Evolutionary conservation across 2,797 vertebrate species (phyloP), one percentile per base, ranked within the genome.

Genomic region (Harpagifer antarcticus): DNA sequence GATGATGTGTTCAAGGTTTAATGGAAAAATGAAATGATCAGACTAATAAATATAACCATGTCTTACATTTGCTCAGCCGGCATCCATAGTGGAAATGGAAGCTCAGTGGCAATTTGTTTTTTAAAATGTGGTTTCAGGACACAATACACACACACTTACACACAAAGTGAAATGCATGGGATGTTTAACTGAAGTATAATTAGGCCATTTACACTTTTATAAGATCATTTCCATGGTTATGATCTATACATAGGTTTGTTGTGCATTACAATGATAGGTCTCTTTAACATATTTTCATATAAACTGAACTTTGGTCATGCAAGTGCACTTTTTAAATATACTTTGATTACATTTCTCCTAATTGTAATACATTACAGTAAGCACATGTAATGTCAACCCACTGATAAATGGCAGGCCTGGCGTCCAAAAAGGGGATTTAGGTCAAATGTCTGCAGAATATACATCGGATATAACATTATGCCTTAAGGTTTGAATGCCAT

Each of bases 401-500:
- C 54, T 72, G 62, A 76, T 45, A 50, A 50, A 67, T 63, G 61
- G 49, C 63, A 37, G 71, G 16, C 60, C 20, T 55, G 68, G 37
- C 68, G 65, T 78, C 44, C 49, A 31, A 59, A 56, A 27, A 23
- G 45, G 20, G 9, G 31, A 47, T 23, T 72, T 43, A 63, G 55
- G 55, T 57, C 70, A 71, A 87, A 69, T 74, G 14, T 68, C 81
- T 74, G 68, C 67, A 52, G 58, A 70, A 74, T 86, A 59, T 76
- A 77, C 74, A 68, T 63, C 2, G 54, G 64, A 68, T 75, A 9
- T 80, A 63, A 88, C 83, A 45, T 49, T 53, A 74, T 84, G 69
- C 73, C 57, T 50, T 87, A 76, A 13, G 55, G 77, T 90, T 89
- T 78, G 76, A 62, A 68, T 73, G 79, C 66, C 45, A 10, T 68